A percentile compares a stretch with the other conserved stretches of the same genome.
These are phyloP conservation scores for Gobio occitaniae DNA, from an alignment of 2,797 vertebrate species.

Conservation along the genomic window DNA sequence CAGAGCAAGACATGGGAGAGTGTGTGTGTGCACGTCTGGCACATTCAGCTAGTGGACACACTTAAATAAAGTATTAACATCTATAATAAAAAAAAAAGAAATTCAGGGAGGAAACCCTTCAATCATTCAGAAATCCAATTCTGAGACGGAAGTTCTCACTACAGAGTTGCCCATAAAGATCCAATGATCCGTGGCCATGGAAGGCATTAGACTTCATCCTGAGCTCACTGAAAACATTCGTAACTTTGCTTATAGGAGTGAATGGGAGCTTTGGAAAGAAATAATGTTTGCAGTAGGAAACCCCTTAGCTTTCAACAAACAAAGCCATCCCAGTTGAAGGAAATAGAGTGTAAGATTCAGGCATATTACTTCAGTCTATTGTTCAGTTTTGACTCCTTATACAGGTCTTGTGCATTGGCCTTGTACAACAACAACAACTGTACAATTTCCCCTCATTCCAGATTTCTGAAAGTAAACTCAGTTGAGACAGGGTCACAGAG, in stretches of 20 bases:
- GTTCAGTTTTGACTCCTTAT: constrained; percentile 5
- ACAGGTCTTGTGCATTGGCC: not conserved
- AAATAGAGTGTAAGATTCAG: not conserved
- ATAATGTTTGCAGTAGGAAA: not conserved
- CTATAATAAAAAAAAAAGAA: not conserved
- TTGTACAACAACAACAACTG: not conserved
- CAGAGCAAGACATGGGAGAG: not conserved
- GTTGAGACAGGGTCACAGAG: not conserved
- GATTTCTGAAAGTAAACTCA: not conserved
- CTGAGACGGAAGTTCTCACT: not conserved
- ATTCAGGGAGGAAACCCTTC: not conserved
- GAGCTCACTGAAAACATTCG: not conserved
- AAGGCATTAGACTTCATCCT: constrained; percentile 16
- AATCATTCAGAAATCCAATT: constrained; percentile 5
- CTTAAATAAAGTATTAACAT: constrained; percentile 5
- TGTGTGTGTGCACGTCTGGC: not conserved
- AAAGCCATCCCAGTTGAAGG: constrained; percentile 8
- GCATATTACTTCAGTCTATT: not conserved
- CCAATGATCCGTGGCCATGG: not conserved
- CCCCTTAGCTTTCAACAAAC: not conserved
- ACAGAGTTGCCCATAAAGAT: not conserved
- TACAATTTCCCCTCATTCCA: not conserved
- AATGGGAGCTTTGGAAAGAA: not conserved
- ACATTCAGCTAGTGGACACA: constrained; percentile 17
- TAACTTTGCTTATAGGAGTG: not conserved